phyloP scores from a whole-genome alignment of 2,797 vertebrate species.

The Rhabdophis nuchalis region DNA sequence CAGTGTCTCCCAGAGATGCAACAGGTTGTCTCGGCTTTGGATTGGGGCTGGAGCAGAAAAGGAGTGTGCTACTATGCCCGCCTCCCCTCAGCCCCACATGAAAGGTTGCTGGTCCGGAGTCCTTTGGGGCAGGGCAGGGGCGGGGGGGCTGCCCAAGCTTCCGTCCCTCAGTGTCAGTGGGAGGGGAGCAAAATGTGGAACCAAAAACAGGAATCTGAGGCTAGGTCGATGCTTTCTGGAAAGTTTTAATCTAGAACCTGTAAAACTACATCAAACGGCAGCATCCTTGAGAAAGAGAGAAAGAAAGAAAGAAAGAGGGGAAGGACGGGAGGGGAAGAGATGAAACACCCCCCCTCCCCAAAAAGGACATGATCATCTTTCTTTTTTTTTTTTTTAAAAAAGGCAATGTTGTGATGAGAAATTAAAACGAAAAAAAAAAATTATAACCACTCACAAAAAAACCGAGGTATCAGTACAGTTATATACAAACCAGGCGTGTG shows the following conservation, averaged over 20 bases:
- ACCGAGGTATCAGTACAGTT: constrained; percentile 44
- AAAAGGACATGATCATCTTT: constrained; percentile 14
- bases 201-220: background rate
- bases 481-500: constrained; percentile 30
- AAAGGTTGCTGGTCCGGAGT: background rate
- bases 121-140: rapidly evolving
- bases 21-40: background rate
- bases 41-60: background rate
- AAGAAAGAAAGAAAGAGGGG: background rate
- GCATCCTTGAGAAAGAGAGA: background rate
- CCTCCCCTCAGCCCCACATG: background rate
- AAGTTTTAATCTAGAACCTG: constrained; percentile 52
- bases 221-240: constrained; percentile 31
- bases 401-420: constrained; percentile 42
- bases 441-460: constrained; percentile 34
- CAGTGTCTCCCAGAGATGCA: background rate
- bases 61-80: background rate
- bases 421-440: constrained; percentile 24
- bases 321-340: background rate
- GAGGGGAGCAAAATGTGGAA: background rate
- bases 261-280: constrained; percentile 39
- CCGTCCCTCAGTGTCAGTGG: background rate
- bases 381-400: constrained; percentile 3
- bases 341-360: background rate
- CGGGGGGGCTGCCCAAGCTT: background rate